A percentile compares a stretch with the other conserved stretches of the same genome.
These are phyloP conservation scores for Dione juno DNA, from an alignment of 2,888 invertebrate species.

Conservation along the genomic window DNA sequence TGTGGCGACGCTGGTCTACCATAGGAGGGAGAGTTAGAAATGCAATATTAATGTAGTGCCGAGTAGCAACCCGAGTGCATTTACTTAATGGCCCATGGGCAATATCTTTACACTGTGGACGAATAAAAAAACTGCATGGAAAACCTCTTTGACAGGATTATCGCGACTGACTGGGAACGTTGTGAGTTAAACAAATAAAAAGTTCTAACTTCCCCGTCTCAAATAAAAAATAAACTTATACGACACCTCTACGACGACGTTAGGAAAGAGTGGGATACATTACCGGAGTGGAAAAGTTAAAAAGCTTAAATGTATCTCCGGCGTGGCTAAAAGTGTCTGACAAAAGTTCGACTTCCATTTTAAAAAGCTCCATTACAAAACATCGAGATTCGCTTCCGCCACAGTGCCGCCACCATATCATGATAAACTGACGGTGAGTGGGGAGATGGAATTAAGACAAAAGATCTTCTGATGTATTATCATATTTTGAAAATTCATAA, in stretches of 20 bases:
- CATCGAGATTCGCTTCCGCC: slow-evolving; percentile 83
- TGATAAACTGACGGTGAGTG: slow-evolving; percentile 68
- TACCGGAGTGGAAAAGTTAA: slow-evolving; percentile 84
- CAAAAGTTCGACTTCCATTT: slow-evolving; percentile 84
- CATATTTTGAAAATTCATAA: background rate
- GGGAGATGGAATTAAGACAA: slow-evolving; percentile 74
- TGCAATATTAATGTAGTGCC: slow-evolving; percentile 86
- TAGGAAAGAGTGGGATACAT: slow-evolving; percentile 79
- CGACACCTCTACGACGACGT: slow-evolving; percentile 74
- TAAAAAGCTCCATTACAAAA: slow-evolving; percentile 84
- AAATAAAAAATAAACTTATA: slow-evolving; percentile 71
- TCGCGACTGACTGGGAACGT: slow-evolving; percentile 63
- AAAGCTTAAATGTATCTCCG: slow-evolving; percentile 84
- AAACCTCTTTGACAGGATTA: slow-evolving; percentile 68
- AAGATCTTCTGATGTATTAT: slow-evolving; percentile 55
- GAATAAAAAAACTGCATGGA: slow-evolving; percentile 69
- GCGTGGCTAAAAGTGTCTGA: slow-evolving; percentile 84
- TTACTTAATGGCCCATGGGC: slow-evolving; percentile 81
- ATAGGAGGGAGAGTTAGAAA: slow-evolving; percentile 60
- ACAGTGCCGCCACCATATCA: slow-evolving; percentile 64
- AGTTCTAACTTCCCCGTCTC: slow-evolving; percentile 66
- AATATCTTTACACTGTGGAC: slow-evolving; percentile 76
- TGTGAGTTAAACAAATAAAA: slow-evolving; percentile 71
- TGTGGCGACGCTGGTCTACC: slow-evolving; percentile 20
- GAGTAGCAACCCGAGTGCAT: slow-evolving; percentile 77